Conservation (phyloP, 2,113 vertebrate genomes). For the Hippoglossus stenolepis region DNA sequence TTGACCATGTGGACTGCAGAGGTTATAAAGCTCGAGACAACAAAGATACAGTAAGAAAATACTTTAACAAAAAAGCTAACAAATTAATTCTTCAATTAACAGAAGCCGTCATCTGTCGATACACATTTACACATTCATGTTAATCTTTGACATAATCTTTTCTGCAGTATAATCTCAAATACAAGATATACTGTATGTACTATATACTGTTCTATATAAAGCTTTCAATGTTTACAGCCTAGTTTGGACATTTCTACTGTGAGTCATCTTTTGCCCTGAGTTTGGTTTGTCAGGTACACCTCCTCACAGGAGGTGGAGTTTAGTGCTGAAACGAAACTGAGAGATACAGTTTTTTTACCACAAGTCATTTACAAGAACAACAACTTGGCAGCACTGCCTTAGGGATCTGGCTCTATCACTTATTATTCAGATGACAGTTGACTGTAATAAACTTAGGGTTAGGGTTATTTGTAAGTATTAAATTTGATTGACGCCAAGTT, state of each 20-base stretch:
- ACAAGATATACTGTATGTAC: not conserved
- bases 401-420: not conserved
- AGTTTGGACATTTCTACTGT: not conserved
- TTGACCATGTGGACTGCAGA: conserved; percentile 85
- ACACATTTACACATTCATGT: too few species aligned
- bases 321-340: too few species aligned
- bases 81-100: not conserved
- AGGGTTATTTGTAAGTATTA: not conserved
- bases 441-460: too few species aligned
- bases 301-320: too few species aligned
- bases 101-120: rapidly evolving
- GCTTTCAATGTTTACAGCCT: not conserved
- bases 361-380: too few species aligned
- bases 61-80: not conserved
- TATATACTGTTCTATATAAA: conserved; percentile 11
- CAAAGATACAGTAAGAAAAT: conserved; percentile 81
- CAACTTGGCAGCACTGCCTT: too few species aligned
- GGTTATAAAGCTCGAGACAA: conserved; percentile 83
- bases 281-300: not conserved
- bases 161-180: not conserved
- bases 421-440: too few species aligned
- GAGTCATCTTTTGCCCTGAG: not conserved
- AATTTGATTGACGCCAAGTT: not conserved
- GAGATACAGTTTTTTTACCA: too few species aligned
- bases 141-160: not conserved